These are phyloP conservation scores for Heteractis magnifica DNA, from an alignment of 92 coral and sea anemone species.

Conservation along the genomic window DNA sequence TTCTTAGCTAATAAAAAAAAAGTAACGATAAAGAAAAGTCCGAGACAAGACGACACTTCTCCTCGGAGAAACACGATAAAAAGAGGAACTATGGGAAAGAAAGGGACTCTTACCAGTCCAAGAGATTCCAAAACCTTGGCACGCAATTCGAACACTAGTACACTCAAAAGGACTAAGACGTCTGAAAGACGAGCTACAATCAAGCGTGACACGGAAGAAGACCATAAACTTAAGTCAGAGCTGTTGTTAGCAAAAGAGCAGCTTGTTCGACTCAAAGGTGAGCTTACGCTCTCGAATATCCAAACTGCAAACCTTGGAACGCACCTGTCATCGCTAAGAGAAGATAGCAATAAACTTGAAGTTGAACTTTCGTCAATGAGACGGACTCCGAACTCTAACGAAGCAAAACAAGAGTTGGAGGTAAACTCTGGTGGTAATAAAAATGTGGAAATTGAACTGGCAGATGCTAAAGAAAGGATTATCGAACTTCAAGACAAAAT, in stretches of 20 bases:
- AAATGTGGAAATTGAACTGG: slow-evolving; percentile 76
- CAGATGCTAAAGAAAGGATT: slow-evolving; percentile 70
- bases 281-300: slow-evolving; percentile 72
- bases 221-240: slow-evolving; percentile 79
- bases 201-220: slow-evolving; percentile 37
- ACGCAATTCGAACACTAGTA: slow-evolving; percentile 16
- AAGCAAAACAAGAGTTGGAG: slow-evolving; percentile 40
- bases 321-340: slow-evolving; percentile 75
- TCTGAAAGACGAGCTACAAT: slow-evolving; percentile 12
- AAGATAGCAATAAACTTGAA: slow-evolving; percentile 79
- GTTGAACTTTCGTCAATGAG: slow-evolving; percentile 75
- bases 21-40: slow-evolving; percentile 22
- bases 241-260: slow-evolving; percentile 84
- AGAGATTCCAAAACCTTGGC: slow-evolving; percentile 19
- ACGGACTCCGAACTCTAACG: slow-evolving; percentile 44
- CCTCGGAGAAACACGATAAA: slow-evolving; percentile 16
- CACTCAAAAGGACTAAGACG: slow-evolving; percentile 15
- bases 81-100: slow-evolving; percentile 13
- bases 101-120: slow-evolving; percentile 19
- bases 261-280: slow-evolving; percentile 82
- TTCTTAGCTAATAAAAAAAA: slow-evolving; percentile 12
- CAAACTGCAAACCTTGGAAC: slow-evolving; percentile 78
- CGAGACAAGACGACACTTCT: slow-evolving; percentile 22
- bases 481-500: slow-evolving; percentile 79
- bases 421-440: slow-evolving; percentile 48